Evolutionary conservation across 2,888 invertebrate genomes (phyloP).

Genomic region (Cataglyphis cursor): DNA sequence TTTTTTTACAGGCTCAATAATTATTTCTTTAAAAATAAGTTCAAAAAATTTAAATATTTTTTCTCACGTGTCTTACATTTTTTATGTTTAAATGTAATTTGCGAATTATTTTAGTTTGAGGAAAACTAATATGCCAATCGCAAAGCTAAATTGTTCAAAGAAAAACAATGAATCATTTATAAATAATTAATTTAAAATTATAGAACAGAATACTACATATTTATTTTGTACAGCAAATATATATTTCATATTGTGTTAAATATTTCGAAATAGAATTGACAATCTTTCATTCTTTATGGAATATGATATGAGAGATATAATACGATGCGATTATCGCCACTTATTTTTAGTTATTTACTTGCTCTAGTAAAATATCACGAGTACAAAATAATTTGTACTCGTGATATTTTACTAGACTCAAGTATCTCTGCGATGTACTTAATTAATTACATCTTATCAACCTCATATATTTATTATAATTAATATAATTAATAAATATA

Average conservation of each 20-base stretch:
- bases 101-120: not conserved
- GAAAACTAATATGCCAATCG: not conserved
- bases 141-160: not conserved
- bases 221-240: not conserved
- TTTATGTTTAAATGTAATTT: not conserved
- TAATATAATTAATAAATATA: no score
- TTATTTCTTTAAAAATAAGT: not conserved
- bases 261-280: not conserved
- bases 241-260: not conserved
- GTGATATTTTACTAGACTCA: no score
- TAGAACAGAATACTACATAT: not conserved
- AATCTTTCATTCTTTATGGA: no score
- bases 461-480: not conserved
- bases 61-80: not conserved
- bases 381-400: not conserved
- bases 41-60: slow-evolving; percentile 1
- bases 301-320: not conserved
- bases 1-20: not conserved
- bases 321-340: not conserved
- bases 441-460: not conserved
- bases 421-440: not conserved
- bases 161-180: not conserved
- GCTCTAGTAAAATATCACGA: not conserved
- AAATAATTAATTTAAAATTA: not conserved
- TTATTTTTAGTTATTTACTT: not conserved